A percentile compares a stretch with the other conserved stretches of the same genome.
Conservation (phyloP, 2,113 vertebrate genomes). For the Riparia riparia region DNA sequence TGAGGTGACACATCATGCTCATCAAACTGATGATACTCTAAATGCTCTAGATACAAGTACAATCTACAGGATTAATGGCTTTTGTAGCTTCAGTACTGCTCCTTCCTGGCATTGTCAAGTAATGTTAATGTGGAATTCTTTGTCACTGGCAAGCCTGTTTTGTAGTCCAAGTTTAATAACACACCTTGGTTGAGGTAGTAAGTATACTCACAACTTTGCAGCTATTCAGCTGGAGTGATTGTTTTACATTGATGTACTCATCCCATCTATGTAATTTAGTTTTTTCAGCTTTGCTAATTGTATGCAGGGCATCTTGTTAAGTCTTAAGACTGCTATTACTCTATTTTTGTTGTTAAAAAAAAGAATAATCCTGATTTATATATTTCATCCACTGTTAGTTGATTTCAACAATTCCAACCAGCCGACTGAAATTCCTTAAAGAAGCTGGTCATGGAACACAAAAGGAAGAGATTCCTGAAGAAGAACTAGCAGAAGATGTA, state of each 20-base stretch:
- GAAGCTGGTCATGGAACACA: slow-evolving; percentile 97
- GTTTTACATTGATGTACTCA: background rate
- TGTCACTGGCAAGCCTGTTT: background rate
- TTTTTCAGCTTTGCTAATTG: background rate
- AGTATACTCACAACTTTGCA: background rate
- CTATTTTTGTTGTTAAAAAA: background rate
- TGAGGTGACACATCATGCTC: background rate
- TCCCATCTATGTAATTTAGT: background rate
- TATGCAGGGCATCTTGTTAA: background rate
- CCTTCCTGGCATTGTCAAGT: background rate
- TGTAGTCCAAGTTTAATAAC: background rate
- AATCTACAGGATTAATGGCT: background rate
- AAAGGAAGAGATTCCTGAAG: slow-evolving; percentile 97
- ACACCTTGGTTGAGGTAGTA: background rate
- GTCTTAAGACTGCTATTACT: background rate
- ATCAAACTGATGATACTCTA: background rate
- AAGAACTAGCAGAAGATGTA: slow-evolving; percentile 91
- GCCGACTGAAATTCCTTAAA: slow-evolving; percentile 96
- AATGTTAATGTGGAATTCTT: background rate
- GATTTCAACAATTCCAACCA: slow-evolving; percentile 96
- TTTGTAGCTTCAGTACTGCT: background rate
- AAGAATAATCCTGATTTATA: background rate
- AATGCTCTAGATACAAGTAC: background rate
- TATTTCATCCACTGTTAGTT: slow-evolving; percentile 77
- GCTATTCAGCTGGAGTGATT: background rate